Percentiles rank a stretch among this genome's conserved stretches.
These are phyloP conservation scores for Xanthorhoe designata DNA, from an alignment of 2,888 invertebrate species.

Conservation along the genomic window DNA sequence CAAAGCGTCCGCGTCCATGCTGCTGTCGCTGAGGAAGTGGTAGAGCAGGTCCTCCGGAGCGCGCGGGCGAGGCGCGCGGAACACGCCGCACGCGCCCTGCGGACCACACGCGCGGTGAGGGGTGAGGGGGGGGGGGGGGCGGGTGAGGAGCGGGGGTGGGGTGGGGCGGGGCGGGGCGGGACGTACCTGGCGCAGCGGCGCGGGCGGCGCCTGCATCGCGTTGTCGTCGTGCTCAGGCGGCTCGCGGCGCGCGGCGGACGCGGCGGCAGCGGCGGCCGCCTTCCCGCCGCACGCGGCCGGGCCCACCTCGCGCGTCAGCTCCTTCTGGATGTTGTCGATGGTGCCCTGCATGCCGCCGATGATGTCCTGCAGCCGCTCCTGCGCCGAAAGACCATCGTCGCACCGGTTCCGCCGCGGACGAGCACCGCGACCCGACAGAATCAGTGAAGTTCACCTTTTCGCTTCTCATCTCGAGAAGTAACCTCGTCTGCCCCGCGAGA, in stretches of 20 bases:
- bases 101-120: neutral
- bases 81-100: neutral
- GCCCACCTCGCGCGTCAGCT: constrained; percentile 54
- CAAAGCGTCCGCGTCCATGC: constrained; percentile 32
- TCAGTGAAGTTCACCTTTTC: constrained; percentile 60
- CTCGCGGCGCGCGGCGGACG: constrained; percentile 36
- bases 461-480: constrained; percentile 58
- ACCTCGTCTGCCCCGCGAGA: constrained; percentile 57
- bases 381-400: neutral
- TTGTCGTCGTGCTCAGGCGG: constrained; percentile 35
- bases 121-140: neutral
- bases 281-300: constrained; percentile 41
- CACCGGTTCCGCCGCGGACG: neutral
- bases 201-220: constrained; percentile 18
- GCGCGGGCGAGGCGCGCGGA: constrained; percentile 10
- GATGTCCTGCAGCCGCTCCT: constrained; percentile 65
- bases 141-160: neutral
- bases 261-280: constrained; percentile 15
- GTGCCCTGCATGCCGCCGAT: constrained; percentile 63
- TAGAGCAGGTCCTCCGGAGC: constrained; percentile 21
- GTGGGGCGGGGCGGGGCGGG: neutral
- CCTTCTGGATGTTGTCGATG: constrained; percentile 71
- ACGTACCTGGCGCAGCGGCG: neutral
- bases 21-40: constrained; percentile 40
- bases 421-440: neutral